These are phyloP conservation scores for Marmota monax DNA, from an alignment of 2,113 vertebrate genomes.

Conservation along the genomic window DNA sequence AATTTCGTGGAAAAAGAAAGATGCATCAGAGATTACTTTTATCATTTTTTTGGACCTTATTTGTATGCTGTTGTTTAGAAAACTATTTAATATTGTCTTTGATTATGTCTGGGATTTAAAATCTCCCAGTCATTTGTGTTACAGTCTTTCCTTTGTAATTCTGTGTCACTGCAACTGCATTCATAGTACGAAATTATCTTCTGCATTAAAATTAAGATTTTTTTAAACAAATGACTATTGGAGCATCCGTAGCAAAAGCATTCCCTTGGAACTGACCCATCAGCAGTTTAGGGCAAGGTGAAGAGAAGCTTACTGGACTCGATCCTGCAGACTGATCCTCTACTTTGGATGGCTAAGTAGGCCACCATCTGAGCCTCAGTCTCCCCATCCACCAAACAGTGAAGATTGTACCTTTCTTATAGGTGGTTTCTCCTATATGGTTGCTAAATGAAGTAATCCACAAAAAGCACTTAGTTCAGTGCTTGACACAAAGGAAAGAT, in stretches of 20 bases:
- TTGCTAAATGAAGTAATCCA: background rate
- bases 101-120: background rate
- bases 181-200: background rate
- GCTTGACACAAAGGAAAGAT: background rate
- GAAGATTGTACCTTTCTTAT: background rate
- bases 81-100: constrained; percentile 24
- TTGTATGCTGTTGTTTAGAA: background rate
- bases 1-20: background rate
- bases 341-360: background rate
- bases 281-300: background rate
- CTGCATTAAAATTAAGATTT: background rate
- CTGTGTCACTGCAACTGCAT: background rate
- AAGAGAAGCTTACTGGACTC: background rate
- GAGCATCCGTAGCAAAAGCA: background rate
- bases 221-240: background rate
- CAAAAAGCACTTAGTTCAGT: background rate
- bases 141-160: constrained; percentile 1
- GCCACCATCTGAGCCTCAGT: background rate
- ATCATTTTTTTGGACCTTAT: constrained; percentile 11
- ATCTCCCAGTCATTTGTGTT: background rate
- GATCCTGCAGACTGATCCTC: background rate
- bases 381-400: background rate
- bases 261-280: background rate
- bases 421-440: background rate
- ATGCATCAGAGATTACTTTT: background rate